Conservation (phyloP, 2,888 invertebrate genomes). For the Idaea biselata region DNA sequence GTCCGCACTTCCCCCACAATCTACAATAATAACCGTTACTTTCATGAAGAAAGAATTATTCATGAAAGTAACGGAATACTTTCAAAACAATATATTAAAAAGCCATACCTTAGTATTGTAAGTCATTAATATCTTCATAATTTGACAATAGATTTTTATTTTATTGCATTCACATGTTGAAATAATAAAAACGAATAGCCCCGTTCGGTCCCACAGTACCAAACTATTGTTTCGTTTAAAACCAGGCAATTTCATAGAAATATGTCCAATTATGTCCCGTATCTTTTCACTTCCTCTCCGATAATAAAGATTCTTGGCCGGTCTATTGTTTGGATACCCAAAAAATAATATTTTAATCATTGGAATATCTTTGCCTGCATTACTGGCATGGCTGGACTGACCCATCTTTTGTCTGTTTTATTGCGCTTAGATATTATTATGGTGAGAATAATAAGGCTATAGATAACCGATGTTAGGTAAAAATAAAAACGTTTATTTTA, state of each 20-base stretch:
- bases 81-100: too few species aligned
- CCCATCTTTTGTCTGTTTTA: constrained; percentile 60
- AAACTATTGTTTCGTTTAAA: constrained; percentile 57
- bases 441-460: constrained; percentile 39
- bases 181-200: constrained; percentile 46
- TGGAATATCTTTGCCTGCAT: constrained; percentile 54
- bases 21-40: constrained; percentile 43
- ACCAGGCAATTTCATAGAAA: constrained; percentile 54
- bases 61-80: too few species aligned
- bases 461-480: constrained; percentile 31
- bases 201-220: constrained; percentile 33
- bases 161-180: constrained; percentile 46
- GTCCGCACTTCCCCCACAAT: constrained; percentile 32
- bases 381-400: constrained; percentile 30
- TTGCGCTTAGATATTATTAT: constrained; percentile 54
- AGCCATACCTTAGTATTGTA: background rate
- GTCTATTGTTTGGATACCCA: constrained; percentile 63
- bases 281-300: constrained; percentile 75
- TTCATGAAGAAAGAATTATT: too few species aligned
- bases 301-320: constrained; percentile 64
- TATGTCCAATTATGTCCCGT: constrained; percentile 55
- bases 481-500: constrained; percentile 24
- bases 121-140: background rate
- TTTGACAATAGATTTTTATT: constrained; percentile 12
- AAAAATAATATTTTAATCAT: constrained; percentile 72